Percentiles rank a stretch among this genome's conserved stretches.
These are phyloP conservation scores for Drosophila neocordata DNA, from an alignment of 1,140 invertebrate species.

Conservation along the genomic window DNA sequence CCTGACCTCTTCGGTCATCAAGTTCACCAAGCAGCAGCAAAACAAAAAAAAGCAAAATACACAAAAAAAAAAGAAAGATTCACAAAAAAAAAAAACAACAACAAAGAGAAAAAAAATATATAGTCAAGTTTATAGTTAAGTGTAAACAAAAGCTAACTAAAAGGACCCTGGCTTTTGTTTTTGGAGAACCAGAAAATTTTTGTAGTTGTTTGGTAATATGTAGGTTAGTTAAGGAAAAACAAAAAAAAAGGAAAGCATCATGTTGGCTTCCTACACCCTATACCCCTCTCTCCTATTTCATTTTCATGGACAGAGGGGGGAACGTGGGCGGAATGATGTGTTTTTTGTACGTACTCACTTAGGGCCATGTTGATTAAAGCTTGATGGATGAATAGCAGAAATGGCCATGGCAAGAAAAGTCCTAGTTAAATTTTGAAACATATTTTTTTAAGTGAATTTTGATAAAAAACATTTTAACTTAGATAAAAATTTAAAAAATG, in stretches of 20 bases:
- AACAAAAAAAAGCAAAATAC: conserved; percentile 41
- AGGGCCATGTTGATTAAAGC: conserved; percentile 58
- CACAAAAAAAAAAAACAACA: conserved; percentile 14
- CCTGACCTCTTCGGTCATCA: conserved; percentile 50
- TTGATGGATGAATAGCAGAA: conserved; percentile 49
- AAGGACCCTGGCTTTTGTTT: conserved; percentile 61
- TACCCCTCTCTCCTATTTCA: no score
- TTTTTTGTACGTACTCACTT: conserved; percentile 32
- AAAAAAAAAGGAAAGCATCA: conserved; percentile 4
- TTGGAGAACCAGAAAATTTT: conserved; percentile 40
- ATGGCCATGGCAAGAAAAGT: conserved; percentile 45
- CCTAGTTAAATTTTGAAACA: conserved; percentile 12
- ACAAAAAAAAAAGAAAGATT: no score
- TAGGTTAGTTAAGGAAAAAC: conserved; percentile 31
- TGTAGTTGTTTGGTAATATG: conserved; percentile 38
- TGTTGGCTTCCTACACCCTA: background rate
- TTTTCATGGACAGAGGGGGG: no score
- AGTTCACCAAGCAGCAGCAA: conserved; percentile 29
- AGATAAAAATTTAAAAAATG: no score
- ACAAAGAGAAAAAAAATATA: conserved; percentile 11
- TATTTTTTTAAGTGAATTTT: conserved; percentile 8
- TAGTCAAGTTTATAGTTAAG: conserved; percentile 44
- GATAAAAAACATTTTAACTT: no score
- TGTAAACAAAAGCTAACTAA: conserved; percentile 64
- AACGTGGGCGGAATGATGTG: conserved; percentile 3